Evolutionary conservation across 2,797 vertebrate genomes (phyloP).

Genomic region (Arctocebus calabarensis): DNA sequence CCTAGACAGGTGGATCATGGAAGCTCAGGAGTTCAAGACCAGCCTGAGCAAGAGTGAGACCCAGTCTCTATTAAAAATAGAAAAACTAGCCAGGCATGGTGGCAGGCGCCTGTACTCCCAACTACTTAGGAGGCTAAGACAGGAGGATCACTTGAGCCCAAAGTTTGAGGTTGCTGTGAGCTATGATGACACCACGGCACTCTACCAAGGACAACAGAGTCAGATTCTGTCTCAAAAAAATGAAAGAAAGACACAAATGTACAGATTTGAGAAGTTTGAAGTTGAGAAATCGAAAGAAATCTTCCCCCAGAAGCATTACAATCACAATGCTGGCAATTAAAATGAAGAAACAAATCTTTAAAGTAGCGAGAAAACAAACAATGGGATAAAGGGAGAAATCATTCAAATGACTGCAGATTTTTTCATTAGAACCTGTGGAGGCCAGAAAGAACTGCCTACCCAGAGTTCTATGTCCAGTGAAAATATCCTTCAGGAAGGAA

Average conservation of each 20-base stretch:
- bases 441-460: not conserved
- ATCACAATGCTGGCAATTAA: not conserved
- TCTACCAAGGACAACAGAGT: too few species aligned
- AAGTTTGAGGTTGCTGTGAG: too few species aligned
- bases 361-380: not conserved
- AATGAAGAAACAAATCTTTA: not conserved
- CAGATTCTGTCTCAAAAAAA: too few species aligned
- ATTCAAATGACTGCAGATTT: not conserved
- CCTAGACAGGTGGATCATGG: too few species aligned
- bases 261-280: not conserved
- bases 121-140: too few species aligned
- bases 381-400: not conserved
- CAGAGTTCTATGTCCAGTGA: not conserved
- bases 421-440: not conserved
- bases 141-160: too few species aligned
- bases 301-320: not conserved
- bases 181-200: too few species aligned
- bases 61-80: too few species aligned
- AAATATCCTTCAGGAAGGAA: not conserved
- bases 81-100: too few species aligned
- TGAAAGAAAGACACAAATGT: not conserved
- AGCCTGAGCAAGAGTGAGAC: too few species aligned
- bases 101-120: too few species aligned
- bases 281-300: not conserved
- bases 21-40: too few species aligned